Base-by-base conservation (phyloP, 2,797 vertebrate genomes). In the Bryconaethiops microstoma region DNA sequence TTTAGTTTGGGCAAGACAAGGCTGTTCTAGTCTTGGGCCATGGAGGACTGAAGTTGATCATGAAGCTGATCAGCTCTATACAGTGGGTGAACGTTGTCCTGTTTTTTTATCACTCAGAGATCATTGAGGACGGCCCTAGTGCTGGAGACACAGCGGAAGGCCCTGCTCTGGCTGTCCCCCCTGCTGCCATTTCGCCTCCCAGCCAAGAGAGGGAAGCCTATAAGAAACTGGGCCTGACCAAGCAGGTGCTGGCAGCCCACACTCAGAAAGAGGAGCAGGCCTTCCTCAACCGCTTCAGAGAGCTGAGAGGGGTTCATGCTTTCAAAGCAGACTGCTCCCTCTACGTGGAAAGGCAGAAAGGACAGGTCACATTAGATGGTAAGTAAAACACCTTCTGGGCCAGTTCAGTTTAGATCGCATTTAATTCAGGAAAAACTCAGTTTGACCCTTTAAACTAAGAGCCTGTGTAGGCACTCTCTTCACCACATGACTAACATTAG, bases 261-360 rank as follows among this genome's bases (percentile, higher is more conserved):
- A 95, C 94, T 0, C 93, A 94, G 82, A 90, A 93, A 76, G 94
- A 94, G 86, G 93, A 95, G 45, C 92, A 93, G 80, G 90, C 91
- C 77, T 95, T 94, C 79, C 93, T 95, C 79, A 92, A 88, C 17
- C 93, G 93, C 50, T 94, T 95, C 76, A 89, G 89, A 12, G 92
- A 93, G 48, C 87, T 93, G 10, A 88, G 92, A 2, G 93, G 85
- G 14, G 92, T 95, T 16, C 88, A 90, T 4, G 84, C 91, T 5
- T 94, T 97, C 76, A 95, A 96, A 84, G 92, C 92, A 0, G 94
- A 93, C 84, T 96, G 95, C 91, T 96, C 91, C 19, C 84, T 92
- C 48, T 95, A 95, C 87, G 90, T 95, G 67, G 92, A 92, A 75
- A 84, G 81, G 19, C 91, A 90, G 63, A 91, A 82, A 64, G 89